Base-by-base conservation (phyloP, 2,113 vertebrate genomes). In the Empidonax traillii region DNA sequence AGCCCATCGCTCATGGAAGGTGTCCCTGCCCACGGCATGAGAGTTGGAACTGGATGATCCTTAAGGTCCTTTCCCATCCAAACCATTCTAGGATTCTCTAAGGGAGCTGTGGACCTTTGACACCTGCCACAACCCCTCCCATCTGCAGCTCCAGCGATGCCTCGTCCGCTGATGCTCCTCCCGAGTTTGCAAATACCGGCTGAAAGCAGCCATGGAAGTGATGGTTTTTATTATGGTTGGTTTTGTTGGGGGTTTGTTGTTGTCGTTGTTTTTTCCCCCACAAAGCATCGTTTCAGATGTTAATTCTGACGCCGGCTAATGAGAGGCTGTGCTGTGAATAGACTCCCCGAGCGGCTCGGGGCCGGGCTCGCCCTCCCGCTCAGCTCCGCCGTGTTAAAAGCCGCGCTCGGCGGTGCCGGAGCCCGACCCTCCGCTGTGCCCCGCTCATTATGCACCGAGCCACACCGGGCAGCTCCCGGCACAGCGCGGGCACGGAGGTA, bases 401-500 rank as follows among this genome's bases (percentile, higher is more conserved):
- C 62, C 89, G 80, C 9, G 62, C 68, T 93, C 52, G 66, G 35
- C 21, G 8, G 87, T 13, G 39, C 79, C 39, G 72, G 77, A 74
- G 73, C 92, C 44, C 62, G 41, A 58, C 75, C 81, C 56, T 85
- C 94, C 95, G 85, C 96, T 80, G 63, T 62, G 31, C 37, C 67
- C 77, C 25, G 7, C 85, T 97, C 95, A 82, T 92, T 94, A 87
- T 74, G 87, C 89, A 3, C 85, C 66, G 19, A 96, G 93, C 63
- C 94, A 72, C 59, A 28, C 66, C 53, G 80, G 82, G 95, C 95
- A 93, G 82, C 82, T 95, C 96, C 87, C 65, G 28, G 91, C 89
- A 65, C 95, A 96, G 52, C 96, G 96, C 51, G 6, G 91, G 89
- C 92, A 90, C 23, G 16, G 85, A 90, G 95, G 90, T 84, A 95